Evolutionary conservation across 2,113 vertebrate genomes (phyloP), one percentile per base, ranked within the genome.

Genomic region (Myxocyprinus asiaticus): DNA sequence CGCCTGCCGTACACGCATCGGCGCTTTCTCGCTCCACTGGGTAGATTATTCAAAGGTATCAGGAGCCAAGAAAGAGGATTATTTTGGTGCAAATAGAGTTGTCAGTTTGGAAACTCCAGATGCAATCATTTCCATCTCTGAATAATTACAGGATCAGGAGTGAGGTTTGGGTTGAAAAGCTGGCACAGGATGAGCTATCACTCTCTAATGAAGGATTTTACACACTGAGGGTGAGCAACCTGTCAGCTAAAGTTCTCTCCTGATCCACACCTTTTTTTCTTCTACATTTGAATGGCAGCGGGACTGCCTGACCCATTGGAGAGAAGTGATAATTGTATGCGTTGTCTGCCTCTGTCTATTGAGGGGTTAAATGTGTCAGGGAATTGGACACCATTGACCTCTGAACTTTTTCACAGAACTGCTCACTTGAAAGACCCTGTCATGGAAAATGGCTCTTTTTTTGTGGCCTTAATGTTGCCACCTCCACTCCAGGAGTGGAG

Each of bases 11-110:
- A 61, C 50, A 10, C 22, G 62, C 81, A 33, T 33, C 22, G 22
- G 22, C 86, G 82, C 74, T 85, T 88, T 83, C 78, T 85, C 66
- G 90, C 90, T 91, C 83, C 83, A 85, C 85, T 88, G 90, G 85
- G 83, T 86, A 91, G 91, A 90, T 92, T 91, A 90, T 91, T 90
- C 88, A 90, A 89, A 92, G 91, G 90, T 92, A 91, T 91, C 90
- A 89, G 83, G 87, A 88, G 86, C 84, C 80, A 80, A 87, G 89
- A 89, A 89, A 91, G 87, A 89, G 90, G 89, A 92, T 92, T 92
- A 91, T 88, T 89, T 90, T 85, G 86, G 88, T 89, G 88, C 89
- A 92, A 92, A 92, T 92, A 90, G 89, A 92, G 89, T 90, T 91
- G 90, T 91, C 91, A 91, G 90, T 92, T 91, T 90, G 86, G 88